Evolutionary conservation across 1,140 invertebrate species (phyloP).

Genomic region (Macrostomum lignano): DNA sequence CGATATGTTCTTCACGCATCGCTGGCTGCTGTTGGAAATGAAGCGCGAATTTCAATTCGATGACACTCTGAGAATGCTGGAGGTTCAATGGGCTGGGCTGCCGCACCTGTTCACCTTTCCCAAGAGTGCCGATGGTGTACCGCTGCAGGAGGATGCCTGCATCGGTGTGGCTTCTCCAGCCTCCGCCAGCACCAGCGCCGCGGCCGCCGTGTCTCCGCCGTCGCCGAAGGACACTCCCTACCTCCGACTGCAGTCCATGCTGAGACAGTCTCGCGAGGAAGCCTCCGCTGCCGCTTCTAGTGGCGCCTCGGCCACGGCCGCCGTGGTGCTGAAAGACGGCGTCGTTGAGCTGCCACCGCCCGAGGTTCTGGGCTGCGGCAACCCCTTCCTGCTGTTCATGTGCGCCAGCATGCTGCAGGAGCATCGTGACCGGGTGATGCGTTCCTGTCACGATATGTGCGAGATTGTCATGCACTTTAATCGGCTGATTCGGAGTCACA

Average conservation of each 20-base stretch:
- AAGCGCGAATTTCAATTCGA: slow-evolving; percentile 89
- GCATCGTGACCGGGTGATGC: slow-evolving; percentile 62
- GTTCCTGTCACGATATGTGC: slow-evolving; percentile 67
- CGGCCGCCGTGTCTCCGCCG: too few relatives aligned
- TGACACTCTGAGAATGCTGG: slow-evolving; percentile 67
- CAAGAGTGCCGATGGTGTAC: too few relatives aligned
- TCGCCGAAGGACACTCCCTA: too few relatives aligned
- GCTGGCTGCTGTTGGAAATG: slow-evolving; percentile 76
- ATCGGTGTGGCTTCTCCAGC: too few relatives aligned
- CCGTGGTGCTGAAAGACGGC: neutral
- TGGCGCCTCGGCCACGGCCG: too few relatives aligned
- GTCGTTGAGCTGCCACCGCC: slow-evolving; percentile 41
- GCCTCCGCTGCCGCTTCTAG: too few relatives aligned
- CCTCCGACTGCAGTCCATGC: too few relatives aligned
- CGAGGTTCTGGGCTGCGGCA: slow-evolving; percentile 56
- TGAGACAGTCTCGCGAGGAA: too few relatives aligned
- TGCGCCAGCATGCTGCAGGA: slow-evolving; percentile 63
- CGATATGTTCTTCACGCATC: slow-evolving; percentile 67
- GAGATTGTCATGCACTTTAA: slow-evolving; percentile 92
- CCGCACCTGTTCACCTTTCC: slow-evolving; percentile 30
- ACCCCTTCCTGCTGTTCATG: slow-evolving; percentile 81
- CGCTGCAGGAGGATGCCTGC: too few relatives aligned
- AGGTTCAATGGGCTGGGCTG: slow-evolving; percentile 72
- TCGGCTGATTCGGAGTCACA: slow-evolving; percentile 74
- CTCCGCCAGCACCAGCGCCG: too few relatives aligned